Base-by-base conservation (phyloP, 2,888 invertebrate genomes). In the Epirrhoe alternata region DNA sequence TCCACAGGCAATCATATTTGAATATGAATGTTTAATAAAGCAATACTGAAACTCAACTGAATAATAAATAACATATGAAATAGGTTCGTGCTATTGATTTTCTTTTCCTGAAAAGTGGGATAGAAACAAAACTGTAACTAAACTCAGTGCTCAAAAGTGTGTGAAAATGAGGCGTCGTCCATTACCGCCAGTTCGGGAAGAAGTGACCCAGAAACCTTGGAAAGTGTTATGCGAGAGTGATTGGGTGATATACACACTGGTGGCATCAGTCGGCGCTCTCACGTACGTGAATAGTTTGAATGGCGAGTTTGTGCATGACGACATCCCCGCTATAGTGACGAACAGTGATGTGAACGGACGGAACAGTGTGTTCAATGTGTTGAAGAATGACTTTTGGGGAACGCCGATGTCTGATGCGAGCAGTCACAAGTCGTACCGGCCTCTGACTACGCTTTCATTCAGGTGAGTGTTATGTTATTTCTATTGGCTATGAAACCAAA, bases 351-450 rank as follows among this genome's bases (percentile, higher is more conserved):
- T 97, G 71, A 94, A 95, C 56, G 97, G 96, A 0, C 92, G 94
- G 60, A 96, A 94, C 70, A 89, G 95, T 35, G 86, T 96, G 77
- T 81, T 91, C 70, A 94, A 94, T 77, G 93, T 96, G 77, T 95
- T 97, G 81, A 91, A 93, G 77, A 96, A 97, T 85, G 98, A 98
- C 88, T 98, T 97, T 86, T 98, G 97, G 98, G 97, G 97, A n/a
- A 96, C 96, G 61, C 96, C 97, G 38, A 97, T 98, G 96, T 94
- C 95, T n/a, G 96, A 97, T 81, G 90, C 95, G 60, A 94, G 94
- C 81, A 97, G 97, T 78, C 98, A 97, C 90, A 97, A 97, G 93
- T 97, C 97, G 60, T 97, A 97, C 87, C 94, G 97, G 76, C 97
- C 98, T 12, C 56, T 67, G 45, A 67, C 67, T 31, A 67, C 96